These are phyloP conservation scores for Sorex maritimensis DNA, from an alignment of 2,797 vertebrate species.

Conservation along the genomic window DNA sequence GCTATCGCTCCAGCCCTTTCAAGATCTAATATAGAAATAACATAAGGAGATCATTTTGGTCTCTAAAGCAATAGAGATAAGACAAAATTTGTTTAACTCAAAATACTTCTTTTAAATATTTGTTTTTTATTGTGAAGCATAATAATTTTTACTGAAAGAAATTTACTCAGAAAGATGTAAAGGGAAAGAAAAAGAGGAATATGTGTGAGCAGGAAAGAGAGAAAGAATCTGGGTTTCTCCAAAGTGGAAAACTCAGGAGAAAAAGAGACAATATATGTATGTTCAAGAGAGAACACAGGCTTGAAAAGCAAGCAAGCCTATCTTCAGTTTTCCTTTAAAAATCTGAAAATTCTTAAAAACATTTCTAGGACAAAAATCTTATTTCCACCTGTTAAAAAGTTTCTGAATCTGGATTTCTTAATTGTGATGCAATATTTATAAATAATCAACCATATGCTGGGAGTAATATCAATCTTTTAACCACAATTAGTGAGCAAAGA, in stretches of 20 bases:
- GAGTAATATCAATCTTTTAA: slow-evolving; percentile 66
- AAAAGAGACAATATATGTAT: too few species aligned
- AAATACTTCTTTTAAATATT: slow-evolving; percentile 43
- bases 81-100: slow-evolving; percentile 45
- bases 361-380: slow-evolving; percentile 54
- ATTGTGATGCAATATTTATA: slow-evolving; percentile 56
- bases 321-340: slow-evolving; percentile 55
- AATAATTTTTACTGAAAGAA: too few species aligned
- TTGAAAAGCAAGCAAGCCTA: neutral
- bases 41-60: slow-evolving; percentile 26
- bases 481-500: slow-evolving; percentile 46
- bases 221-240: too few species aligned
- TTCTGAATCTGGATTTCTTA: slow-evolving; percentile 65
- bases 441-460: slow-evolving; percentile 3
- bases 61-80: neutral
- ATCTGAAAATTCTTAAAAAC: slow-evolving; percentile 43
- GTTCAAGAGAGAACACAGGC: too few species aligned
- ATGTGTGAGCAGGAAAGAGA: too few species aligned
- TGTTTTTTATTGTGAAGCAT: too few species aligned
- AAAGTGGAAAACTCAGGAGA: too few species aligned
- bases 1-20: too few species aligned
- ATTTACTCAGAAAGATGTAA: too few species aligned
- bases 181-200: too few species aligned
- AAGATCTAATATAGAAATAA: slow-evolving; percentile 21
- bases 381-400: slow-evolving; percentile 43